These are phyloP conservation scores for Tetragonula carbonaria DNA, from an alignment of 2,888 invertebrate genomes.

Conservation along the genomic window DNA sequence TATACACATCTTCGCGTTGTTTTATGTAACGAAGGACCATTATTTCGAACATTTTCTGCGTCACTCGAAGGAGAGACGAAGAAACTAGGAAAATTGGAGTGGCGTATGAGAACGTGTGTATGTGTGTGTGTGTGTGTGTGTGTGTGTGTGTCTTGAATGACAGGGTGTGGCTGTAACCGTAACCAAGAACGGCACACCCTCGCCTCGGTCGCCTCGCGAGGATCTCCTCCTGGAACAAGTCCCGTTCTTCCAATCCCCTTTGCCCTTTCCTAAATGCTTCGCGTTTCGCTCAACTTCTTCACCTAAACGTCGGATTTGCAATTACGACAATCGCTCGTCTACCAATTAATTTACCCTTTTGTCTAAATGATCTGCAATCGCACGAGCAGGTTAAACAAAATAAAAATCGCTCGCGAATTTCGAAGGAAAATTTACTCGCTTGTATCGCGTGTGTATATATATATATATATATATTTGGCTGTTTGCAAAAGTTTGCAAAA, in stretches of 20 bases:
- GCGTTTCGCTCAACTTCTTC: background rate
- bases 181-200: conserved; percentile 48
- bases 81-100: conserved; percentile 49
- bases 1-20: too few relatives aligned
- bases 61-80: background rate
- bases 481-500: too few relatives aligned
- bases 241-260: conserved; percentile 10
- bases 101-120: conserved; percentile 35
- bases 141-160: conserved; percentile 35
- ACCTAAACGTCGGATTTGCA: background rate
- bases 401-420: too few relatives aligned
- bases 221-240: conserved; percentile 38
- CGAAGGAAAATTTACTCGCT: too few relatives aligned
- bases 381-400: fast-evolving
- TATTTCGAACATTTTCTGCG: too few relatives aligned
- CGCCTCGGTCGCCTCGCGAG: conserved; percentile 10
- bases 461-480: too few relatives aligned
- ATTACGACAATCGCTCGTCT: background rate
- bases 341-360: background rate
- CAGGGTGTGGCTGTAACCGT: conserved; percentile 58
- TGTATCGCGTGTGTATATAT: too few relatives aligned
- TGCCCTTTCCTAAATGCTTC: conserved; percentile 18
- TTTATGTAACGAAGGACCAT: too few relatives aligned
- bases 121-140: fast-evolving
- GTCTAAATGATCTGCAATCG: background rate